Conservation (phyloP, 2,797 vertebrate species). For the Philypnodon macrostomus region DNA sequence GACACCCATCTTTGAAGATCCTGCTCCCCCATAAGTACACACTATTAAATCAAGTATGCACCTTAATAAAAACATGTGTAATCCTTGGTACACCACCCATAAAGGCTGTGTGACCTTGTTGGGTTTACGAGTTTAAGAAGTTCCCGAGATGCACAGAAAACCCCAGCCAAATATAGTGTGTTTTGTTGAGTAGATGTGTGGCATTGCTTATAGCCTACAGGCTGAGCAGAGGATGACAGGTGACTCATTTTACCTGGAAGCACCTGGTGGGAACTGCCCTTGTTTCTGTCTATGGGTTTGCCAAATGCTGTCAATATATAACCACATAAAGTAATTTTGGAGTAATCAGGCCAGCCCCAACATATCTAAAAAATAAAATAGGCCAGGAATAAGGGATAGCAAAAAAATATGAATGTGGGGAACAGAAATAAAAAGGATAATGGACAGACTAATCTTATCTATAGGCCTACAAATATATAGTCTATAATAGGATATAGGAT, state of each 20-base stretch:
- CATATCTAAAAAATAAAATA: no score
- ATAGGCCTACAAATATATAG: no score
- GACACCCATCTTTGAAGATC: neutral
- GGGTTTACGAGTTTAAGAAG: conserved; percentile 5
- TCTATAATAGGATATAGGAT: no score
- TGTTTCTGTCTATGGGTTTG: no score
- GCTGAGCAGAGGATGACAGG: neutral
- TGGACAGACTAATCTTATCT: no score
- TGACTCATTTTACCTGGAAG: neutral
- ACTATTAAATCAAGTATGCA: neutral
- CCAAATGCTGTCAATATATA: no score
- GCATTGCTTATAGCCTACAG: neutral
- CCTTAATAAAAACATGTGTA: conserved; percentile 1
- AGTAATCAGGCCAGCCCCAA: no score
- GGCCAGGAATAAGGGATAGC: no score
- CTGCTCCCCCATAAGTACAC: neutral
- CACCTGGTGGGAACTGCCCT: neutral
- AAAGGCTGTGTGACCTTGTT: conserved; percentile 6
- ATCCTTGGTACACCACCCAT: no score
- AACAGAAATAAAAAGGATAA: no score
- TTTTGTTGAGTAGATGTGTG: neutral
- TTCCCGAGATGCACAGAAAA: neutral
- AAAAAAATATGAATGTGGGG: no score
- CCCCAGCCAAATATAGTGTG: neutral
- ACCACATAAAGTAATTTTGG: no score